A percentile compares a stretch with the other conserved stretches of the same genome.
Evolutionary conservation across 2,797 vertebrate genomes (phyloP).

Genomic region (Nyctalus aviator): DNA sequence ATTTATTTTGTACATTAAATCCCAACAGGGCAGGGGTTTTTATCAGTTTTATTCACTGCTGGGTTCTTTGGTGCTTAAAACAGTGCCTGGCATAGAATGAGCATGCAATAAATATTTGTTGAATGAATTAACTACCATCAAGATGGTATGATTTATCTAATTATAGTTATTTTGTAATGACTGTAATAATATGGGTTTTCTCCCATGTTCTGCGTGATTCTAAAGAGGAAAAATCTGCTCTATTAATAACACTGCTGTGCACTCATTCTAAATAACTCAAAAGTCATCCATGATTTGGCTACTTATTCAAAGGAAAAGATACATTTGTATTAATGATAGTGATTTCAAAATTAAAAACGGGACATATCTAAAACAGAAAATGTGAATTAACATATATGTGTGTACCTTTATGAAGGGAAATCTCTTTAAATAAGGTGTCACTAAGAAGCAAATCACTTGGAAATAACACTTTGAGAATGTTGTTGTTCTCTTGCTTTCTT

Average conservation of each 20-base stretch:
- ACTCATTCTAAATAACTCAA: neutral
- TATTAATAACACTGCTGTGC: neutral
- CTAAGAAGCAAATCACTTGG: neutral
- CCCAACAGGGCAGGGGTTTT: neutral
- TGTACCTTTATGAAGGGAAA: neutral
- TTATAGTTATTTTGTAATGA: constrained; percentile 45
- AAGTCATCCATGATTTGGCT: neutral
- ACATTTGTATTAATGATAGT: neutral
- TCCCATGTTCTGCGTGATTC: neutral
- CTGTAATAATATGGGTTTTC: neutral
- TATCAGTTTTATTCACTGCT: neutral
- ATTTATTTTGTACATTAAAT: neutral
- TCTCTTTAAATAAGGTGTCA: neutral
- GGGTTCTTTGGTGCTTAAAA: neutral
- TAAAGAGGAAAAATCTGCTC: neutral
- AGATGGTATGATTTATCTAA: constrained; percentile 11
- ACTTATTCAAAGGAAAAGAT: neutral
- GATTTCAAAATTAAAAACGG: constrained; percentile 10
- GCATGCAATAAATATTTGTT: neutral
- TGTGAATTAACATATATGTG: neutral
- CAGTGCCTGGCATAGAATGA: neutral
- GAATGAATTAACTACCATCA: constrained; percentile 34
- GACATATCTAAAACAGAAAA: neutral
- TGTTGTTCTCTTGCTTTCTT: neutral
- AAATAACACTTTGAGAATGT: neutral